Base-by-base conservation (phyloP, 2,888 invertebrate genomes). In the Elaeidobius kamerunicus region DNA sequence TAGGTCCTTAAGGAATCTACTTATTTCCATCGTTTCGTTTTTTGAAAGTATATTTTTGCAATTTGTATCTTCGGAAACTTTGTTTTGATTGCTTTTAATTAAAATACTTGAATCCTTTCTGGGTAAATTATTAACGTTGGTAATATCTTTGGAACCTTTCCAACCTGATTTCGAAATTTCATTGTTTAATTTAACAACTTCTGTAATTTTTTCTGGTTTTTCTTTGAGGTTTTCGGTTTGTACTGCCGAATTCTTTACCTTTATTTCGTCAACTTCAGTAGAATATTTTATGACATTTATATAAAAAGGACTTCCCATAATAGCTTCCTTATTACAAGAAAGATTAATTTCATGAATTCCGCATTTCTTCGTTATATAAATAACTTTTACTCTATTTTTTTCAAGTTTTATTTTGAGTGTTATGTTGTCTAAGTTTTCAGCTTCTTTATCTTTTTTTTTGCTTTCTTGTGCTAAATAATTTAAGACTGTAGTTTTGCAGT, bases 301-400 rank as follows among this genome's bases (percentile, higher is more conserved):
- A 45, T 67, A 67, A 62, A 76, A 83, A 1, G 83, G 83, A 16
- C 82, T 82, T n/a, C 82, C 82, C 23, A 76, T 75, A 32, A 81
- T 73, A 61, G 75, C 73, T 63, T 76, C 76, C 1, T 80, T 79
- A 65, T 78, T 75, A 47, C 76, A 78, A 12, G 78, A 77, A 35
- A 83, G 73, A 20, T 75, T 77, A 28, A 83, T 72, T 68, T 80
- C 77, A 63, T 82, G 78, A 63, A 76, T 75, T 2, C 83, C 83
- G 62, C 75, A 74, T 55, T 74, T 67, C 36, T 69, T 73, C 1
- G 80, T 78, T 1, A 70, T 67, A 56, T 79, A 83, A 30, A 72
- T 71, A 32, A 82, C 69, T 70, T 76, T 80, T 0, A 74, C 73
- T 59, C 79, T 74, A 56, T 79, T 79, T 18, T 68, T 65, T 62